A percentile compares a stretch with the other conserved stretches of the same genome.
These are phyloP conservation scores for Malaclemys terrapin DNA, from an alignment of 2,113 vertebrate species.

Conservation along the genomic window DNA sequence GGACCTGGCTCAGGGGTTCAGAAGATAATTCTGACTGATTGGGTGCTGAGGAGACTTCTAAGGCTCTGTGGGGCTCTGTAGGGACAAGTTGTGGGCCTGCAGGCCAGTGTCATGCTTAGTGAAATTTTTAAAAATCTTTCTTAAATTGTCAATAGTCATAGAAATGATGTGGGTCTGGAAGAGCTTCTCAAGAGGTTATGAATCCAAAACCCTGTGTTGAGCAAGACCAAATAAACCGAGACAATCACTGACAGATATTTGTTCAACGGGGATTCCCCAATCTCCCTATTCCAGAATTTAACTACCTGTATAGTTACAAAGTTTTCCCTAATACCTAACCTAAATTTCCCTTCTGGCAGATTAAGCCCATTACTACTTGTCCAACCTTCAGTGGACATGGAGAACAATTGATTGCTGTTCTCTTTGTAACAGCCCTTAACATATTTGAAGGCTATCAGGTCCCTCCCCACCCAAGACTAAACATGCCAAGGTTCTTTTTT, in stretches of 20 bases:
- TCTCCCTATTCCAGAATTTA: not conserved
- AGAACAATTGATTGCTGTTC: too few species aligned
- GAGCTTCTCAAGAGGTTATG: not conserved
- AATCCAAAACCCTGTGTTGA: not conserved
- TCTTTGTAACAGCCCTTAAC: too few species aligned
- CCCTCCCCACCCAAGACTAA: too few species aligned
- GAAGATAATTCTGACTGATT: too few species aligned
- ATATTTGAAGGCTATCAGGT: too few species aligned
- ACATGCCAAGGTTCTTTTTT: too few species aligned
- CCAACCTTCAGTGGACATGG: too few species aligned
- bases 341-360: not conserved
- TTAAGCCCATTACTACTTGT: too few species aligned
- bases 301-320: not conserved
- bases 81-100: not conserved
- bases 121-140: too few species aligned
- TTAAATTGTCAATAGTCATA: too few species aligned
- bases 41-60: not conserved
- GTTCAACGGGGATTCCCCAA: too few species aligned
- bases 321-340: not conserved
- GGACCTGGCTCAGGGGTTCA: not conserved
- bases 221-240: not conserved
- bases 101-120: not conserved
- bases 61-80: not conserved
- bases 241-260: too few species aligned
- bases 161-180: not conserved